Base-by-base conservation (phyloP, 1,140 invertebrate species). In the Pseudomyrmex sp. region DNA sequence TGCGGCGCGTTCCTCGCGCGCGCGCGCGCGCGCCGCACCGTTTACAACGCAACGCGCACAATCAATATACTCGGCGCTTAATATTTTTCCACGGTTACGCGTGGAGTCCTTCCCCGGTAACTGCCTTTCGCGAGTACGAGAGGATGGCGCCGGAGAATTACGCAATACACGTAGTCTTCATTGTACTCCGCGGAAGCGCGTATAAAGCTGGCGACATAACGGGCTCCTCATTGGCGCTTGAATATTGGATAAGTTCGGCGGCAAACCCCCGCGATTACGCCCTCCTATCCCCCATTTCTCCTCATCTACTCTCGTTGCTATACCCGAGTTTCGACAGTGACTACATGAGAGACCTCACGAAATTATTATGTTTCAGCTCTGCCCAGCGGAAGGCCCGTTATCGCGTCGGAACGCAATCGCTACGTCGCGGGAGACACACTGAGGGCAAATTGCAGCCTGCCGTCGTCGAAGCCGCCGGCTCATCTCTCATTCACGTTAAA, bases 381-480 rank as follows among this genome's bases (percentile, higher is more conserved):
- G 75, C 94, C 94, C 52, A 85, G 92, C 75, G 87, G 85, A 61
- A 90, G 87, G 66, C 94, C 94, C 35, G 75, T 90, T 84, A 92
- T 95, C 85, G 75, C 85, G 83, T 96, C 96, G 23, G 96, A 96
- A 85, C 95, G 96, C 83, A 95, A 95, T 79, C 96, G 96, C 85
- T 97, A 97, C 92, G 96, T 96, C 86, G 95, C 96, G 1, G 97
- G 97, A 20, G 97, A 98, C 90, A 94, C 96, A 48, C 93, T 98
- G 56, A 95, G 95, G 88, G 97, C 97, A 82, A 98, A 97, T 94
- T 98, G 97, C 93, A 96, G 96, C 69, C 96, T 96, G n/a, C 95
- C 96, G 44, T 95, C 96, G 1, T 97, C 97, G n/a, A 94, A 96
- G 72, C 97, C 97, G 9, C 95, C 96, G 9, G 95, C 96, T 46